These are phyloP conservation scores for Matsumyia berberina DNA, from an alignment of 2,888 invertebrate genomes.

Conservation along the genomic window DNA sequence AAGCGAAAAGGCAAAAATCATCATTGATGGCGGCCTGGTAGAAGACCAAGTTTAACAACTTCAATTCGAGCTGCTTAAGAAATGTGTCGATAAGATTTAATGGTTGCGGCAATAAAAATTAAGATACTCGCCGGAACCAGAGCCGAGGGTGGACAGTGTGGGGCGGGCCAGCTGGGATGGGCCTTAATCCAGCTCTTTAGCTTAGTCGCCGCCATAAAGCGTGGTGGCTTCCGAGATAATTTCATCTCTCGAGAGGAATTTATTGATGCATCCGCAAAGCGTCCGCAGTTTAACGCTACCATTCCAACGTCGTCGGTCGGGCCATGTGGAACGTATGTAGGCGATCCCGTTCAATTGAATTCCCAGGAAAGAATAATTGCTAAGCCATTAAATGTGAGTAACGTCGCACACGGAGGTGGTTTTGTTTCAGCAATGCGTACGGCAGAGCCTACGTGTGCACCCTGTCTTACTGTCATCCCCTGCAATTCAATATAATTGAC, in stretches of 20 bases:
- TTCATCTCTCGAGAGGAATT: slow-evolving; percentile 43
- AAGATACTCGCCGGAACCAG: slow-evolving; percentile 59
- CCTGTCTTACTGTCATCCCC: slow-evolving; percentile 29
- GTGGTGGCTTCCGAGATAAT: slow-evolving; percentile 20
- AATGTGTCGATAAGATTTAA: slow-evolving; percentile 75
- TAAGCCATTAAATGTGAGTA: slow-evolving; percentile 64
- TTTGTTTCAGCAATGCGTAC: neutral
- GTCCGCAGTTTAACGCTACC: slow-evolving; percentile 43
- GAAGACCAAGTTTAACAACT: slow-evolving; percentile 70
- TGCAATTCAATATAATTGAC: slow-evolving; percentile 56
- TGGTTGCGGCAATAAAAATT: slow-evolving; percentile 71
- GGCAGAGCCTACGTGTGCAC: slow-evolving; percentile 22
- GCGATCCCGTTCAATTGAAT: slow-evolving; percentile 67
- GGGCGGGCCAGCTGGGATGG: neutral
- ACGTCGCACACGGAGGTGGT: slow-evolving; percentile 49
- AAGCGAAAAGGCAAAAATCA: slow-evolving; percentile 72
- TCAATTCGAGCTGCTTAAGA: slow-evolving; percentile 71
- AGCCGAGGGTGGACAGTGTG: slow-evolving; percentile 17
- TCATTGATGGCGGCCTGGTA: slow-evolving; percentile 57
- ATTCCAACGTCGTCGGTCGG: neutral
- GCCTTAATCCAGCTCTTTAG: slow-evolving; percentile 55
- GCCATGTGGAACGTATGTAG: slow-evolving; percentile 1
- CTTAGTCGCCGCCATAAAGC: slow-evolving; percentile 37
- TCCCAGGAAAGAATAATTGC: slow-evolving; percentile 58
- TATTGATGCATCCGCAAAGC: slow-evolving; percentile 64